Evolutionary conservation across 2,797 vertebrate genomes (phyloP).

Genomic region (Lophotriccus pileatus): DNA sequence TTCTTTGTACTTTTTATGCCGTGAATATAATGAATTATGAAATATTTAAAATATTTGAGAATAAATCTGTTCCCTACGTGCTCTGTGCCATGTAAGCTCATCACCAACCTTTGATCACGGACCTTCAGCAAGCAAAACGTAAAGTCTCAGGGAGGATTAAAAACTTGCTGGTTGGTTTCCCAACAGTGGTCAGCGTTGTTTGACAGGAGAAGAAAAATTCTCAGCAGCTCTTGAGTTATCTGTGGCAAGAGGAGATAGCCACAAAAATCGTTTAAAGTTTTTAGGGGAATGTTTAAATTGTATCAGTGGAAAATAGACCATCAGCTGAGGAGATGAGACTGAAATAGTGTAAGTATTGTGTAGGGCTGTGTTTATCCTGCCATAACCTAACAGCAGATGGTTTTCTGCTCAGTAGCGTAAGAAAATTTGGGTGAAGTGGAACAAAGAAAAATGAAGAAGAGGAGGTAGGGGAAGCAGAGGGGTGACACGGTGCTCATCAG

Average conservation of each 20-base stretch:
- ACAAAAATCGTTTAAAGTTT: not conserved
- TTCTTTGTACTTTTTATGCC: not conserved
- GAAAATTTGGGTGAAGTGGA: not conserved
- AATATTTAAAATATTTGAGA: constrained; percentile 6
- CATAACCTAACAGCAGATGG: not conserved
- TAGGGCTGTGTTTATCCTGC: not conserved
- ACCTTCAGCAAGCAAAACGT: accelerated
- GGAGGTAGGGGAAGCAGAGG: not conserved
- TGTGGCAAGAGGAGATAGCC: not conserved
- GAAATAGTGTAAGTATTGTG: not conserved
- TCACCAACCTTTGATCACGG: not conserved
- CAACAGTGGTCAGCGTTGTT: not conserved
- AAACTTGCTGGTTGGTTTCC: not conserved
- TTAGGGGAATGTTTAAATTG: not conserved
- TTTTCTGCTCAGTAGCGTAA: not conserved
- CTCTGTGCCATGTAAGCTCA: not conserved
- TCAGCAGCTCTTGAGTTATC: not conserved
- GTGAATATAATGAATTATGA: not conserved
- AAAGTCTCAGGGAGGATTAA: not conserved
- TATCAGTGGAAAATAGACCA: not conserved
- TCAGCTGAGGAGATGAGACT: not conserved
- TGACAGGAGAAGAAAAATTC: not conserved
- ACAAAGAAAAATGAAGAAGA: not conserved
- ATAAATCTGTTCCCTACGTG: not conserved
- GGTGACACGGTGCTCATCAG: not conserved